Conservation (phyloP, 2,888 invertebrate species). For the Encarsia formosa region DNA sequence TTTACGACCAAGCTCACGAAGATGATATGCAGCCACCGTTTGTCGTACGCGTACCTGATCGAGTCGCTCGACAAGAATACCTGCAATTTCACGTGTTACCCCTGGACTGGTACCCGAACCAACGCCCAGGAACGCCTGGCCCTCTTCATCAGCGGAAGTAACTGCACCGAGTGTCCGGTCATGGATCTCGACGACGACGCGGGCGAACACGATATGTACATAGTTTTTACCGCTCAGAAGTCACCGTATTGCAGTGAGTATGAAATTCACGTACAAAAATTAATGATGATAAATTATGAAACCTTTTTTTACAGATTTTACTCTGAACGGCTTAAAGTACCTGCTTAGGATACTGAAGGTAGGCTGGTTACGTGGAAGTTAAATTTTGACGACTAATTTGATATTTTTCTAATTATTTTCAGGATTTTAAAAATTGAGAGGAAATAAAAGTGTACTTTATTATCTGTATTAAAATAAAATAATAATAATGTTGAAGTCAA, state of each 20-base stretch:
- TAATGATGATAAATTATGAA: no score
- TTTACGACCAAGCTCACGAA: conserved; percentile 27
- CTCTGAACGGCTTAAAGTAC: no score
- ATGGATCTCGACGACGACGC: conserved; percentile 13
- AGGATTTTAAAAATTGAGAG: no score
- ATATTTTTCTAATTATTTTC: no score
- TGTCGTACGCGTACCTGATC: conserved; percentile 58
- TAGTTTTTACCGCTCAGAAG: conserved; percentile 11
- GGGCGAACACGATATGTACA: conserved; percentile 2
- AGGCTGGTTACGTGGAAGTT: no score
- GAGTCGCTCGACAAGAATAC: conserved; percentile 50
- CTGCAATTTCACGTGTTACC: conserved; percentile 7
- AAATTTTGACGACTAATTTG: no score
- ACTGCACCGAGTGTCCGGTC: conserved; percentile 11
- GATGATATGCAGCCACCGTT: conserved; percentile 61
- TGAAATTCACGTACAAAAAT: neutral
- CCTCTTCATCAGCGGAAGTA: neutral
- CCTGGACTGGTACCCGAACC: conserved; percentile 18
- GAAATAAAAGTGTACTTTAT: no score
- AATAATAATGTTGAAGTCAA: no score
- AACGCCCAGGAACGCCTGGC: conserved; percentile 4
- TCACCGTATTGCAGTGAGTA: conserved; percentile 17
- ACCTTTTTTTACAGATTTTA: no score
- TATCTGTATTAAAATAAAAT: no score
- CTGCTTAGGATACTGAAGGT: no score